Base-by-base conservation (phyloP, 1,140 invertebrate genomes). In the Uloborus diversus region DNA sequence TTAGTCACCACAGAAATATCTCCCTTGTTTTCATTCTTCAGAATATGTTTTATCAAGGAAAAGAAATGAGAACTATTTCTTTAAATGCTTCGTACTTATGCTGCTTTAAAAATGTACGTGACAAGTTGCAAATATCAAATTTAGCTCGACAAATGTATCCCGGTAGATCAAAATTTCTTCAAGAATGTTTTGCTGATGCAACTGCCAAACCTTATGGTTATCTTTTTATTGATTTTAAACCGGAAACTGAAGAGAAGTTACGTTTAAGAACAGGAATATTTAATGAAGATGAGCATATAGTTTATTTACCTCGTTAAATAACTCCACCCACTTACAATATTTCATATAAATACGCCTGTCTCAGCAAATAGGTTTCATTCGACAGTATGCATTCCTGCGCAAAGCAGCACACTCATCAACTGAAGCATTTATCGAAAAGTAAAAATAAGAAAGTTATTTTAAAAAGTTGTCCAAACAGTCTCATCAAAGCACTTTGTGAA, bases 41-140 rank as follows among this genome's bases (percentile, higher is more conserved):
- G 35, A 79, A 79, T 51, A 33, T 79, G 3, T 79, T 79, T 35
- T 23, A 66, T 51, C 32, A 79, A 51, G 75, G 9, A n/a, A 65
- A 37, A 20, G 17, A 79, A 13, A 66, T 65, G 59, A 66, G 75
- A 57, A 47, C 1, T 47, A 68, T 79, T 27, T 42, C 32, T 32
- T 35, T 79, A 35, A 79, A 79, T 32, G 17, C 33, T 65, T 57
- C 69, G 4, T 66, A 66, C 23, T 32, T 76, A n/a, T 33, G 68
- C 20, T 35, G 68, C 7, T 49, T 76, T 25, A 76, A 76, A 64
- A 76, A 76, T 49, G 9, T 27, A 2, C 14, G 4, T 66, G 4
- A 75, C 66, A 23, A 42, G 42, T n/a, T 13, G 9, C 33, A 47
- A 27, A 37, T 37, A 37, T 13, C 0, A 0, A 14, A 17, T 47